These are phyloP conservation scores for Cataglyphis albicans DNA, from an alignment of 2,888 invertebrate species.

Conservation along the genomic window DNA sequence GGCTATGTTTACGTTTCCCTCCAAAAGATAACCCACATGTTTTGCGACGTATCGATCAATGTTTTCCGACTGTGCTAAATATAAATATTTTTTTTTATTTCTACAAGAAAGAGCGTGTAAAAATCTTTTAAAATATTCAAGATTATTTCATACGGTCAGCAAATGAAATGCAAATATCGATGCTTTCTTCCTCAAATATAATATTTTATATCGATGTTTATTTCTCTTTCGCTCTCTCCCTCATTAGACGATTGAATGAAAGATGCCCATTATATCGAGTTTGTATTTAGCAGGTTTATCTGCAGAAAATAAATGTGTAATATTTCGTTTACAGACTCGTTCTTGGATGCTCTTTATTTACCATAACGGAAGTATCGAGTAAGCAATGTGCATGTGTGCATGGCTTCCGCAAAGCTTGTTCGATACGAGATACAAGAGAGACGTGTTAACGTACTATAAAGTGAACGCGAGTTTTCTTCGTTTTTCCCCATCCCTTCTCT, in stretches of 20 bases:
- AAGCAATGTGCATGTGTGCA: neutral
- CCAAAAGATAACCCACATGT: neutral
- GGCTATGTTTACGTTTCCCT: neutral
- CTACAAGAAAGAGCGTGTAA: neutral
- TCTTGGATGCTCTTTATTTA: constrained; percentile 56
- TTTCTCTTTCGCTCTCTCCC: neutral
- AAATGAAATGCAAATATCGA: constrained; percentile 35
- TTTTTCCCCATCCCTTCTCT: constrained; percentile 31
- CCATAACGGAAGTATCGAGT: neutral
- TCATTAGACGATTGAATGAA: constrained; percentile 14
- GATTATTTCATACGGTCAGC: neutral
- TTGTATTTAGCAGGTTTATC: constrained; percentile 5
- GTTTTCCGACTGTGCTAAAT: neutral
- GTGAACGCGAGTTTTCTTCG: constrained; percentile 36
- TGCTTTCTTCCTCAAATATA: neutral
- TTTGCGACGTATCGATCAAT: neutral
- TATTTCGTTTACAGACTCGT: constrained; percentile 8
- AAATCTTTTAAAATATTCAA: neutral
- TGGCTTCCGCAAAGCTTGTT: constrained; percentile 30
- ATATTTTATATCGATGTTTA: constrained; percentile 20
- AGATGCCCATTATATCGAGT: neutral
- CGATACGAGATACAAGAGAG: constrained; percentile 45
- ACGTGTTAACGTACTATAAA: constrained; percentile 57
- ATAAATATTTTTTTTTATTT: neutral
- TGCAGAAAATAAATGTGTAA: constrained; percentile 27